A percentile compares a stretch with the other conserved stretches of the same genome.
phyloP scores from a whole-genome alignment of 1,140 invertebrate species.

The Pristionchus pacificus region DNA sequence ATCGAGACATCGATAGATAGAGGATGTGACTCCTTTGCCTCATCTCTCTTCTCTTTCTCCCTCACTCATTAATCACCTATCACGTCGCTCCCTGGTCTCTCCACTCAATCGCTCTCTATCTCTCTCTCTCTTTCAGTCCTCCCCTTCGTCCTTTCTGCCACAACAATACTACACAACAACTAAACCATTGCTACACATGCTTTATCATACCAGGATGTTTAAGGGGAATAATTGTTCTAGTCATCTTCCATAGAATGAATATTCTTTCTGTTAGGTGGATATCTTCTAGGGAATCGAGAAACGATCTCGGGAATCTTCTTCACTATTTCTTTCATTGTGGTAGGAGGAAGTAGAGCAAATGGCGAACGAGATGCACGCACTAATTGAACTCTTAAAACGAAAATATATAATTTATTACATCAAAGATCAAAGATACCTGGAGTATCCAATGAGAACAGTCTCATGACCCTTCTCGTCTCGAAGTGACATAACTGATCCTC shows the following conservation, averaged over 20 bases:
- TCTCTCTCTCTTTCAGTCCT: too few relatives aligned
- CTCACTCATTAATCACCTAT: background rate
- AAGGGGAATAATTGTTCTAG: background rate
- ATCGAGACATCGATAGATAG: background rate
- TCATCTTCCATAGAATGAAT: background rate
- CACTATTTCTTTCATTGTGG: slow-evolving; percentile 4
- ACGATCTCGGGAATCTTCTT: slow-evolving; percentile 13
- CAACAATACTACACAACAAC: background rate
- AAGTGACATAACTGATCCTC: slow-evolving; percentile 12
- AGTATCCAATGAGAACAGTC: slow-evolving; percentile 16
- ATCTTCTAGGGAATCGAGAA: slow-evolving; percentile 18
- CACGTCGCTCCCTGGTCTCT: too few relatives aligned
- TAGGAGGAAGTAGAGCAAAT: slow-evolving; percentile 21
- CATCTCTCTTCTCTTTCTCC: background rate
- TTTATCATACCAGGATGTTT: too few relatives aligned
- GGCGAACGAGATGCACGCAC: background rate
- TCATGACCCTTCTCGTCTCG: slow-evolving; percentile 21
- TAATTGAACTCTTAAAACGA: background rate
- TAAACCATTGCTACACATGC: background rate
- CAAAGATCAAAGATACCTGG: slow-evolving; percentile 5
- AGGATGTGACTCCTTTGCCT: background rate
- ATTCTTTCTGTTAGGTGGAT: background rate
- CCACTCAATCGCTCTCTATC: too few relatives aligned
- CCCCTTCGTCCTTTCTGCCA: too few relatives aligned
- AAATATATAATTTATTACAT: background rate